phyloP scores from a whole-genome alignment of 2,113 vertebrate genomes.

The Empidonax alnorum region DNA sequence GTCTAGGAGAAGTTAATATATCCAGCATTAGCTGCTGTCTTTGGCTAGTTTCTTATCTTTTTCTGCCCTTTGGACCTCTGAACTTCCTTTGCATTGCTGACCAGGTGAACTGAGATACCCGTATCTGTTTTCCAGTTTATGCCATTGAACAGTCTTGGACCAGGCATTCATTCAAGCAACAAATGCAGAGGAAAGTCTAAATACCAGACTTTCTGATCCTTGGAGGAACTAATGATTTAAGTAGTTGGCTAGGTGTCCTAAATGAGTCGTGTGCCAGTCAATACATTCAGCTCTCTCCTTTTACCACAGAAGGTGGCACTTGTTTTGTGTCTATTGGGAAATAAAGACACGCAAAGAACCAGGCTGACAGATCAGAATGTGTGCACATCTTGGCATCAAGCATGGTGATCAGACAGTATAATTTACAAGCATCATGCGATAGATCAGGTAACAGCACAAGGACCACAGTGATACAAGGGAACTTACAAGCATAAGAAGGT shows the following conservation, averaged over 20 bases:
- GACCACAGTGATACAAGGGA: not conserved
- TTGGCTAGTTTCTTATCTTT: not conserved
- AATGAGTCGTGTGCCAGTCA: not conserved
- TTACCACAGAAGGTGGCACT: not conserved
- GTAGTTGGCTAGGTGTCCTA: not conserved
- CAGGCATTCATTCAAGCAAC: not conserved
- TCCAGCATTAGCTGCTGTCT: not conserved
- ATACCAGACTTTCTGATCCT: not conserved
- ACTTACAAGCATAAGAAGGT: not conserved
- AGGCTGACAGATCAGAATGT: not conserved
- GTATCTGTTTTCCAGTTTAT: not conserved
- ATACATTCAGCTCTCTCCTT: not conserved
- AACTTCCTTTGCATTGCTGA: not conserved
- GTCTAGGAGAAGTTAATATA: not conserved
- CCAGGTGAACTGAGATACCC: not conserved
- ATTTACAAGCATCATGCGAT: fast-evolving
- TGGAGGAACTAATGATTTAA: not conserved
- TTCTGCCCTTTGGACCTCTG: not conserved
- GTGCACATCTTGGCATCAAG: not conserved
- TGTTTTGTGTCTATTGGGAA: not conserved
- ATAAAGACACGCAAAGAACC: not conserved
- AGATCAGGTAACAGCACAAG: not conserved
- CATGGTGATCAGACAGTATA: not conserved
- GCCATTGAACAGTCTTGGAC: not conserved
- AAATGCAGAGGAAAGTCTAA: not conserved